These are phyloP conservation scores for Ancistrus triradiatus DNA, from an alignment of 2,113 vertebrate genomes.

Conservation along the genomic window DNA sequence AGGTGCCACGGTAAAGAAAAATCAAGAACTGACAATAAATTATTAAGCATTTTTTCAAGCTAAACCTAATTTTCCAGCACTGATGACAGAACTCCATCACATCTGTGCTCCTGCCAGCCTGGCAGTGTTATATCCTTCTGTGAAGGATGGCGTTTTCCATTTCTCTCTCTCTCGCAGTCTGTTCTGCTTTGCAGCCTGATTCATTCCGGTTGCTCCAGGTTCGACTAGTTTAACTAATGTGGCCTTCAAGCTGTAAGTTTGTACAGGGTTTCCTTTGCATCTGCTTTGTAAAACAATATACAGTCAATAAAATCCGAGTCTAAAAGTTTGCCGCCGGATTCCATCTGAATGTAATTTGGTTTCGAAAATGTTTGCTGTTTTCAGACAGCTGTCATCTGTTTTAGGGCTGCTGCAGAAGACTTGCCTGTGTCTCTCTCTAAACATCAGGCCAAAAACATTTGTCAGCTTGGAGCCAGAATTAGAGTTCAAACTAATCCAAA, in stretches of 20 bases:
- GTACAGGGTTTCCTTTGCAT: conserved; percentile 52
- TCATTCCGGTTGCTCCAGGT: conserved; percentile 32
- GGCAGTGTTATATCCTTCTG: conserved; percentile 62
- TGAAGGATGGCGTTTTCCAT: conserved; percentile 63
- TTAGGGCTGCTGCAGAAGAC: no score
- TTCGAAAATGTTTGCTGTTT: no score
- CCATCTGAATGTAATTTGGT: no score
- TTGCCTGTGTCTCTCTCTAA: no score
- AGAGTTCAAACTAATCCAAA: no score
- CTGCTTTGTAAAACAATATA: conserved; percentile 58
- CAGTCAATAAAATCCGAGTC: conserved; percentile 63
- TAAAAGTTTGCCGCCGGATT: no score
- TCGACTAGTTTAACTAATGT: conserved; percentile 42
- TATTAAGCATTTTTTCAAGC: conserved; percentile 13
- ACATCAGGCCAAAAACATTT: no score
- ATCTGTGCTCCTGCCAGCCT: conserved; percentile 43
- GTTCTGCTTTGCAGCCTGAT: conserved; percentile 24
- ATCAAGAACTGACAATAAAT: conserved; percentile 41
- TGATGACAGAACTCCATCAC: conserved; percentile 46
- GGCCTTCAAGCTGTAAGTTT: conserved; percentile 59
- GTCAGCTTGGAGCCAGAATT: no score
- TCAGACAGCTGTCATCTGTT: background rate
- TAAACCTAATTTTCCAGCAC: background rate
- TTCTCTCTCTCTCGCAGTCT: conserved; percentile 1
- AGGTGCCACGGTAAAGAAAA: conserved; percentile 13